phyloP scores from a whole-genome alignment of 1,140 invertebrate genomes.

The Habropoda laboriosa region DNA sequence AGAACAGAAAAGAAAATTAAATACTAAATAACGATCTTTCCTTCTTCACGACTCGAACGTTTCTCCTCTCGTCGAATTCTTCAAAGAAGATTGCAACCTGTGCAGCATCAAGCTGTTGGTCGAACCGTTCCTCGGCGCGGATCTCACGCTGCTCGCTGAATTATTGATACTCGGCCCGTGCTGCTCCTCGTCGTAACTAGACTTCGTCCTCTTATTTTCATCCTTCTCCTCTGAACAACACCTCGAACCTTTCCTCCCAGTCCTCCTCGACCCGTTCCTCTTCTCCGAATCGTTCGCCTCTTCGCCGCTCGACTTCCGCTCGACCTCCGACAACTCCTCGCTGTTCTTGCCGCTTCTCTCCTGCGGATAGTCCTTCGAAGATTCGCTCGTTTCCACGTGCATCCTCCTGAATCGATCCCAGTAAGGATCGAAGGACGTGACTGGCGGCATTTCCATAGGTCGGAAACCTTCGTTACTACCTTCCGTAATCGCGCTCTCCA shows the following conservation, averaged over 20 bases:
- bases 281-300: background rate
- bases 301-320: background rate
- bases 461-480: background rate
- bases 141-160: background rate
- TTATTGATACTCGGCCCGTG: slow-evolving; percentile 2
- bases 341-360: background rate
- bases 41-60: too few species aligned
- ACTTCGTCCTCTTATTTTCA: background rate
- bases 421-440: background rate
- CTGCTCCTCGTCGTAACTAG: background rate
- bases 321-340: too few species aligned
- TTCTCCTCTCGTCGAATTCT: background rate
- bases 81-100: background rate
- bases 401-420: background rate
- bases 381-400: too few species aligned
- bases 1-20: background rate
- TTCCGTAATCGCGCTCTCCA: background rate
- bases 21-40: background rate
- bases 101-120: background rate
- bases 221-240: background rate
- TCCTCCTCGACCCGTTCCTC: too few species aligned
- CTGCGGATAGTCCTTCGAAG: background rate
- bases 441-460: background rate
- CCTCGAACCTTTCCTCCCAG: too few species aligned
- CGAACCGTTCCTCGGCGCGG: background rate